Evolutionary conservation across 2,797 vertebrate genomes (phyloP).

Genomic region (Phyllotis vaccarum): DNA sequence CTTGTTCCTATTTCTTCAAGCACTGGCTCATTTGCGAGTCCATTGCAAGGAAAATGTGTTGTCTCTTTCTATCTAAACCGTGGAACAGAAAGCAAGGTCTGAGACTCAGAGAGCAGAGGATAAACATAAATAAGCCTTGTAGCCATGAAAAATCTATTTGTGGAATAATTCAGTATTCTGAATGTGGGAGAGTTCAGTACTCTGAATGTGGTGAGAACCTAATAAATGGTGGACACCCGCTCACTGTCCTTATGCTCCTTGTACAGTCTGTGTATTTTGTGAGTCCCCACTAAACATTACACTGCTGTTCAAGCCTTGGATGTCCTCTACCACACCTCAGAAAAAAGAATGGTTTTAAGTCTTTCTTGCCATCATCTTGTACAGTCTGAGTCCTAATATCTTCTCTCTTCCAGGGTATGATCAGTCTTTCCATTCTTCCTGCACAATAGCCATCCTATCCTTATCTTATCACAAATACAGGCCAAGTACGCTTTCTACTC

Average conservation of each 20-base stretch:
- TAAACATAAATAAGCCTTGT: neutral
- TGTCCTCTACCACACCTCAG: neutral
- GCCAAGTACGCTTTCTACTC: neutral
- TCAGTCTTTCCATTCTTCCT: neutral
- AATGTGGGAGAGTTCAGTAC: neutral
- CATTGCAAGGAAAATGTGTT: neutral
- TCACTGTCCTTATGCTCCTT: rapidly evolving
- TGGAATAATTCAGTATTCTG: too few species aligned
- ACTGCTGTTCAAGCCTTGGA: neutral
- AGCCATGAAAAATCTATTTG: neutral
- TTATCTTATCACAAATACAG: neutral
- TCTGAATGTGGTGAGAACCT: neutral
- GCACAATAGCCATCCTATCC: neutral
- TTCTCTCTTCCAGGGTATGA: neutral
- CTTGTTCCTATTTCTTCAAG: neutral
- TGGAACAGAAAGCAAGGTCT: neutral
- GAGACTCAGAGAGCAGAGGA: neutral
- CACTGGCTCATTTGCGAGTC: neutral
- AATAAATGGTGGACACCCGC: too few species aligned
- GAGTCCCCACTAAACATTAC: neutral
- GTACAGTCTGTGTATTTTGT: rapidly evolving
- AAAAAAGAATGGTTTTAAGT: neutral
- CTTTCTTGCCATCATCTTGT: neutral
- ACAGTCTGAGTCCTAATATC: neutral
- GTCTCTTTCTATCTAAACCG: neutral